These are phyloP conservation scores for Mus minutoides DNA, from an alignment of 2,797 vertebrate species.

Conservation along the genomic window DNA sequence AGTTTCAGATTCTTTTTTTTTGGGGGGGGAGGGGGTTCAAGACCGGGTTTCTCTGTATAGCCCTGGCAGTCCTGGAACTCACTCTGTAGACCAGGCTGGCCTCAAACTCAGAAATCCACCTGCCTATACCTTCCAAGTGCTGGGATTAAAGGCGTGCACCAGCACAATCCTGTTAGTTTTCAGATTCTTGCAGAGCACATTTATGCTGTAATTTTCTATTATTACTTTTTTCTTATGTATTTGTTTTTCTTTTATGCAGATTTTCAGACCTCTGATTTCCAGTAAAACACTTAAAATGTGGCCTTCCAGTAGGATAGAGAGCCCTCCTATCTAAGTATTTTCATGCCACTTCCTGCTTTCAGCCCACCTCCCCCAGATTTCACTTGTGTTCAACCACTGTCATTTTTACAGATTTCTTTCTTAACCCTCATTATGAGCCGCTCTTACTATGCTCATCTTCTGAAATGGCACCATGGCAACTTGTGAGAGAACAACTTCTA, in stretches of 20 bases:
- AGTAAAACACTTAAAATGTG: background rate
- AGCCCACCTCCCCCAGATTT: background rate
- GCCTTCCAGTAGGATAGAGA: background rate
- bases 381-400: background rate
- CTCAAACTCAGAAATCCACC: too few relatives aligned
- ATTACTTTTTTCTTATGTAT: background rate
- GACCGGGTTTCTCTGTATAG: too few relatives aligned
- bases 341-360: background rate
- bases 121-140: too few relatives aligned
- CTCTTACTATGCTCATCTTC: background rate
- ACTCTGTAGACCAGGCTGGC: too few relatives aligned
- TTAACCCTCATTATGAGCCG: background rate
- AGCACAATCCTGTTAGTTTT: too few relatives aligned
- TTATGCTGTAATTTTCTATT: background rate
- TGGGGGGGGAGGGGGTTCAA: too few relatives aligned
- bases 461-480: background rate
- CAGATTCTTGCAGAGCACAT: background rate
- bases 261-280: background rate
- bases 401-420: background rate
- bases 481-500: background rate
- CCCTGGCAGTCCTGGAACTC: too few relatives aligned
- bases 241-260: background rate
- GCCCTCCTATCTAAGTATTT: background rate
- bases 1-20: background rate
- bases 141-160: too few relatives aligned